Base-by-base conservation (phyloP, 2,113 vertebrate genomes). In the Dermatemys mawii region DNA sequence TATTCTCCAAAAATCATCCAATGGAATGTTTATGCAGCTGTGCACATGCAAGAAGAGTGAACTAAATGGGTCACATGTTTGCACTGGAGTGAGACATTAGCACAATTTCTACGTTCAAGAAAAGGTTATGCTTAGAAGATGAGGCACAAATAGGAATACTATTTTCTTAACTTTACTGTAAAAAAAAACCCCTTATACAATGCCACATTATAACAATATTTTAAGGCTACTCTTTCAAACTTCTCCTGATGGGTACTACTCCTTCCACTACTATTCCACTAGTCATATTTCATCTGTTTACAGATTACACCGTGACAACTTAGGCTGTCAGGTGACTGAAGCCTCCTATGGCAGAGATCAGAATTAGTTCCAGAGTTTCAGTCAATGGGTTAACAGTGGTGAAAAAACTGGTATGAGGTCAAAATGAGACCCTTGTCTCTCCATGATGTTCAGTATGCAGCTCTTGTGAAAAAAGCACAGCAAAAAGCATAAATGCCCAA, bases 71-170 rank as follows among this genome's bases (percentile, higher is more conserved):
- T 55, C 29, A 78, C 89, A 90, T 50, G 48, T 78, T 90, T 80
- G 83, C 91, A 94, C 80, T 78, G 26, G 32, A 93, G 70, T 22
- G 50, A 88, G 17, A 53, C 84, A 96, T 93, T 44, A 92, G 5
- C 32, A 79, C 5, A 41, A 90, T 73, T 91, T 51, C 21, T 90
- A 48, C 93, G 93, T 92, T 95, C 80, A 95, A 81, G 48, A 44
- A 96, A 93, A 92, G 90, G 88, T 92, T 92, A 91, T n/a, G 9
- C 24, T 81, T 70, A 81, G 70, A 38, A 95, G 84, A 90, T n/a
- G 53, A 63, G n/a, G 86, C 13, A 83, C 16, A 82, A 32, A 93
- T 63, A 67, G 19, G 29, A 81, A 85, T 12, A 83, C 75, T 49
- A 93, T 49, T 54, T 32, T 75, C 13, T 86, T 67, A 21, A 70